phyloP scores from a whole-genome alignment of 2,797 vertebrate species.

The Cheirogaleus major region DNA sequence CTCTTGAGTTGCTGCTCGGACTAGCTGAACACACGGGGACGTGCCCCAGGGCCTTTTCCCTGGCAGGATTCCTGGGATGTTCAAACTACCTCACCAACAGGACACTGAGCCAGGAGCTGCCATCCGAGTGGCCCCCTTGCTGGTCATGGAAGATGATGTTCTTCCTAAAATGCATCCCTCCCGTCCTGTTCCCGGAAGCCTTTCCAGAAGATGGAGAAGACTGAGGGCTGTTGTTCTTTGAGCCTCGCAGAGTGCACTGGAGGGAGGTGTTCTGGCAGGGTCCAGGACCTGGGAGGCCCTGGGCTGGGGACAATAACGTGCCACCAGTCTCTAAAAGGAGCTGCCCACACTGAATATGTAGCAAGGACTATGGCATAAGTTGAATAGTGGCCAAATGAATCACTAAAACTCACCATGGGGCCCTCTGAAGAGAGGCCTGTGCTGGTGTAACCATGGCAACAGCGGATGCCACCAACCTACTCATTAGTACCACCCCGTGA shows the following conservation, averaged over 20 bases:
- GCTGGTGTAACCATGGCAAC: constrained; percentile 67
- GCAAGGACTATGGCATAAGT: constrained; percentile 38
- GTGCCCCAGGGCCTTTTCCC: background rate
- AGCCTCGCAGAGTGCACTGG: background rate
- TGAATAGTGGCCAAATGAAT: constrained; percentile 66
- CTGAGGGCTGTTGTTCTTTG: background rate
- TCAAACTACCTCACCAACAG: constrained; percentile 84
- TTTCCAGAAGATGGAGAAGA: background rate
- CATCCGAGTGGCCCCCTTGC: background rate
- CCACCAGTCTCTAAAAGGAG: background rate
- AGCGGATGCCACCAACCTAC: constrained; percentile 76
- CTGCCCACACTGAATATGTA: background rate
- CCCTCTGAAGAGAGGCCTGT: constrained; percentile 55
- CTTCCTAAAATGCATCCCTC: background rate
- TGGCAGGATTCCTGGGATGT: constrained; percentile 63
- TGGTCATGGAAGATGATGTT: background rate
- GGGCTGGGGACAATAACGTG: background rate
- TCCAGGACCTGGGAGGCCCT: background rate
- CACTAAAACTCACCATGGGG: constrained; percentile 70
- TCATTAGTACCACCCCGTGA: constrained; percentile 83
- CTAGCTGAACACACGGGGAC: background rate
- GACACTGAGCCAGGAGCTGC: constrained; percentile 73
- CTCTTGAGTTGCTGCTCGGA: constrained; percentile 21
- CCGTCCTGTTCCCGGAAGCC: background rate
- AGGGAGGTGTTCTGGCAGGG: background rate